Evolutionary conservation across 1,140 invertebrate genomes (phyloP), one percentile per base, ranked within the genome.

Genomic region (Pachypsylla venusta): DNA sequence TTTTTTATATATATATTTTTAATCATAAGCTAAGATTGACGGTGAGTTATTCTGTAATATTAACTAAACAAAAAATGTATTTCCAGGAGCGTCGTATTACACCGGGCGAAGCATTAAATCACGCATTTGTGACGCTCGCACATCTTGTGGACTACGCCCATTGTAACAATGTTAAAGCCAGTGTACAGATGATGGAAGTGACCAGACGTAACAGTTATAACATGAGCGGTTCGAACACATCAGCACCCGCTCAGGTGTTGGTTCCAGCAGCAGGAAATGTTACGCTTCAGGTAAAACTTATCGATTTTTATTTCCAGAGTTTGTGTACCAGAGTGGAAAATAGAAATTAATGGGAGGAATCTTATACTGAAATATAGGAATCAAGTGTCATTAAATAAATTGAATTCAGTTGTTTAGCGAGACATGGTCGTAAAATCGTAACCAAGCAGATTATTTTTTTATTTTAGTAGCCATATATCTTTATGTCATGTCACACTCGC

Each of bases 111-210:
- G 94, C 94, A 5, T 71, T 98, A 60, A 93, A 94, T 71, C 94
- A 98, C 73, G 83, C 87, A 14, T 98, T 98, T 74, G 91, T 96
- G 5, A 88, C 87, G 14, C 75, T 98, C 57, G 85, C 87, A 1
- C 93, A 98, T 74, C 77, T 98, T 25, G 84, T 94, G 2, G 93
- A 98, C 71, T 98, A 97, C 71, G 89, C 91, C 1, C 92, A 97
- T 71, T 95, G 91, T 71, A 91, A 93, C 71, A 95, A 94, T 73
- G 90, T 94, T 1, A 93, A 94, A 73, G 87, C 89, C 2, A 92
- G 88, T 61, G 89, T 93, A 20, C 89, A 93, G 71, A 93, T 94
- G 90, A 95, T 94, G 91, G 90, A 94, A 77, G 87, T 93, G 64
- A 83, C 84, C 65, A 73, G 82, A 42, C 70, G 82, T 26, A 77